Conservation (phyloP, 2,113 vertebrate genomes). For the Aptenodytes patagonicus region DNA sequence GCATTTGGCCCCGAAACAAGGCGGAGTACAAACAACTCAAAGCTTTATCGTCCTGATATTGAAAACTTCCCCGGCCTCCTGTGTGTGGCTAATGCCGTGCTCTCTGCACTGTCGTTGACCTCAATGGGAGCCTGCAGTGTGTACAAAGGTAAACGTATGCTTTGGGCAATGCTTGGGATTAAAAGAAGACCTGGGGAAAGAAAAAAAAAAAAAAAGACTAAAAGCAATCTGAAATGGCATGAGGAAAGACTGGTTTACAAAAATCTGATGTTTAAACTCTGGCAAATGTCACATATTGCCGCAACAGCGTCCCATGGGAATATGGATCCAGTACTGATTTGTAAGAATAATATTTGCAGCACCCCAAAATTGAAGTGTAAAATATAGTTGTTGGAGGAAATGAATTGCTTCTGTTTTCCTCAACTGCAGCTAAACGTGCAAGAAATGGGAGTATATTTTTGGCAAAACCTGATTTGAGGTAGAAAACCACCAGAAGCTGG, state of each 20-base stretch:
- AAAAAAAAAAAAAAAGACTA: no score
- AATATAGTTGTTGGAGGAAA: not conserved
- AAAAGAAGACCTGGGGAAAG: not conserved
- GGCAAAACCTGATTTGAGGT: not conserved
- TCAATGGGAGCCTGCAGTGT: not conserved
- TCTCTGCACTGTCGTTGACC: accelerated
- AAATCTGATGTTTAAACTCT: conserved; percentile 7
- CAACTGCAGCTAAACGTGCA: not conserved
- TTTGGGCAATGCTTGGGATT: not conserved
- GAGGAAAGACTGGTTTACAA: conserved; percentile 8
- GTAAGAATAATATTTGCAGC: not conserved
- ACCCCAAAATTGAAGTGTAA: not conserved
- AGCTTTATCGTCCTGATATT: not conserved
- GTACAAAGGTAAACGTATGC: not conserved
- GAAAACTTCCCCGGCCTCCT: not conserved
- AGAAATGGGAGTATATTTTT: not conserved
- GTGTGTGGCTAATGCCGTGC: not conserved
- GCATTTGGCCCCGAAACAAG: not conserved
- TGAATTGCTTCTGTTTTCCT: not conserved
- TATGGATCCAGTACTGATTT: not conserved
- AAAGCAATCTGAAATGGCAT: not conserved
- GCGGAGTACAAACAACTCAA: not conserved
- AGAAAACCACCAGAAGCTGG: not conserved
- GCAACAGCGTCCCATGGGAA: not conserved
- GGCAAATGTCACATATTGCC: not conserved